Evolutionary conservation across 2,888 invertebrate species (phyloP), one percentile per base, ranked within the genome.

Genomic region (Hirtodrosophila trivittata): DNA sequence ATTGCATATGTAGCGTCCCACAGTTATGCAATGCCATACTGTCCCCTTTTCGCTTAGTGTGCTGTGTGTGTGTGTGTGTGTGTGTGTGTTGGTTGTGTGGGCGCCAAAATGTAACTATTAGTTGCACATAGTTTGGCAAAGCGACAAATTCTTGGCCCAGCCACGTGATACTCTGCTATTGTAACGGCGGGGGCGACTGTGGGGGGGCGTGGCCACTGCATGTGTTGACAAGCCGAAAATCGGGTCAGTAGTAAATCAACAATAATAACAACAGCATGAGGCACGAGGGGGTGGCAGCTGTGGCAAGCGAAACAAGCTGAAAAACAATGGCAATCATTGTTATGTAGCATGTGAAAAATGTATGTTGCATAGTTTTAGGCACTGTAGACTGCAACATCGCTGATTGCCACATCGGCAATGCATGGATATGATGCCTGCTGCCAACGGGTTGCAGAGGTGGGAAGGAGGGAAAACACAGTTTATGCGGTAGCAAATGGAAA

Each of bases 221-320:
- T 78, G 76, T 83, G 84, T 73, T 83, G 77, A 86, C 87, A 74
- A 69, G 76, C 80, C 68, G 80, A 86, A 84, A 82, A 84, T 86
- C 81, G 85, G 82, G 82, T 82, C 81, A 82, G 85, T 78, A 86
- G 86, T 84, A 81, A 81, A 86, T 82, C 86, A 82, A 74, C 84
- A 82, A 65, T 52, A 63, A 51, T 10, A 68, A 56, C 65, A 72
- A 69, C 57, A 37, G 47, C 47, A 13, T 10, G 30, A 39, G 39
- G 25, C 8, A 14, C 4, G n/a, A 4, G 7, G 5, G 25, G 13
- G 9, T 0, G 28, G 16, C 9, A 10, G 9, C 1, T 9, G 21
- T 1, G 5, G 10, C n/a, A 39, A 33, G 5, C 8, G 16, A 41
- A 62, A 41, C 38, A 18, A 25, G 41, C 37, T 30, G 51, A 59